A percentile compares a stretch with the other conserved stretches of the same genome.
Conservation (phyloP, 2,888 invertebrate genomes). For the Catonia carolina region DNA sequence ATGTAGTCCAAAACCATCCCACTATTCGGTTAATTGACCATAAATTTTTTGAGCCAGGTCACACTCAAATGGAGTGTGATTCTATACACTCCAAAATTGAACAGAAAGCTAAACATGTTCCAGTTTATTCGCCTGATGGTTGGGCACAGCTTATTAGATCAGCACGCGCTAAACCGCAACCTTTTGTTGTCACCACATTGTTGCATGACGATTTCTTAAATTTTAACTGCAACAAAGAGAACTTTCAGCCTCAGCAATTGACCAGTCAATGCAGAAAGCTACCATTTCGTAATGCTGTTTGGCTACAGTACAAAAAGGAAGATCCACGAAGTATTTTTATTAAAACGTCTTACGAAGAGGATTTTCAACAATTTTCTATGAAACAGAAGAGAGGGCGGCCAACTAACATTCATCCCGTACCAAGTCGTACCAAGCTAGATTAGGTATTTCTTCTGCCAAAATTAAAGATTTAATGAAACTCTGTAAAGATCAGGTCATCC, state of each 20-base stretch:
- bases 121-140: background rate
- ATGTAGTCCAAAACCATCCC: background rate
- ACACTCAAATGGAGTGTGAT: conserved; percentile 9
- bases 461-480: background rate
- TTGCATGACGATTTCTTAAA: background rate
- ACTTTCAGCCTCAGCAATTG: background rate
- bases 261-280: background rate
- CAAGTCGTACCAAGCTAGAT: background rate
- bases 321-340: background rate
- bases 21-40: background rate
- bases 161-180: background rate
- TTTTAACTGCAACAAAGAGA: background rate
- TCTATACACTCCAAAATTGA: background rate
- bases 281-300: background rate
- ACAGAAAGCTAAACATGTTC: background rate
- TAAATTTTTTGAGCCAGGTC: conserved; percentile 8
- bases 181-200: background rate
- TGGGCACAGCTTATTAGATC: background rate
- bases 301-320: background rate
- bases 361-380: background rate
- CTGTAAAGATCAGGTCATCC: background rate
- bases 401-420: too few species aligned
- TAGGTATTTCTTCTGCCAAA: background rate
- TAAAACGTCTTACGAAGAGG: background rate
- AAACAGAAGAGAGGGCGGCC: background rate